Conservation (phyloP, 2,113 vertebrate genomes). For the Coryphaenoides rupestris region DNA sequence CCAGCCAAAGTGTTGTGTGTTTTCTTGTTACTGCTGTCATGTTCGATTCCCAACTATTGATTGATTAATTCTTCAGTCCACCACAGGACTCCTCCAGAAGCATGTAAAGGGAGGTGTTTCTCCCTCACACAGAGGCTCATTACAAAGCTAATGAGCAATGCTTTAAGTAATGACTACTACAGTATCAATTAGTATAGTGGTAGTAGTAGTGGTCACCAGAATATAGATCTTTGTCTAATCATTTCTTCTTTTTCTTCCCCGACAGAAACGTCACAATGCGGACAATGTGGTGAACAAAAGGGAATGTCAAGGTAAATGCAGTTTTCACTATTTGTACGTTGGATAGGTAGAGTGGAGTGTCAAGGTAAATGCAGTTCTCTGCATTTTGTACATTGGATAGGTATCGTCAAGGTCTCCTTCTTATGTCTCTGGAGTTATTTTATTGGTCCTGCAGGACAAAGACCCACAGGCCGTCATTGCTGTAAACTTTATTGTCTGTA, state of each 20-base stretch:
- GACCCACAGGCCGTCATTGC: no score
- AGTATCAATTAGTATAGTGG: neutral
- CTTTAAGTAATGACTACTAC: neutral
- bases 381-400: no score
- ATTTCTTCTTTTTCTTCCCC: slow-evolving; percentile 33
- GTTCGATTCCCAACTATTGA: slow-evolving; percentile 51
- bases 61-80: neutral
- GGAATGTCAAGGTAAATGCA: slow-evolving; percentile 86
- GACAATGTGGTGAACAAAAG: slow-evolving; percentile 95
- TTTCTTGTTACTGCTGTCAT: slow-evolving; percentile 38
- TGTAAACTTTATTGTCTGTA: no score
- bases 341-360: no score
- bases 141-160: slow-evolving; percentile 43
- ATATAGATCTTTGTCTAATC: neutral
- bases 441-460: no score
- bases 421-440: no score
- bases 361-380: no score
- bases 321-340: neutral
- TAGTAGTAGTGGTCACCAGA: neutral
- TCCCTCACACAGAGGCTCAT: no score
- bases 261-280: slow-evolving; percentile 95
- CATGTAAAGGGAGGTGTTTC: no score
- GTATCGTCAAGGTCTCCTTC: no score
- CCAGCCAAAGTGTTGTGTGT: neutral
- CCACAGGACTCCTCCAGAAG: neutral